Base-by-base conservation (phyloP, 2,113 vertebrate genomes). In the Triplophysa rosa region DNA sequence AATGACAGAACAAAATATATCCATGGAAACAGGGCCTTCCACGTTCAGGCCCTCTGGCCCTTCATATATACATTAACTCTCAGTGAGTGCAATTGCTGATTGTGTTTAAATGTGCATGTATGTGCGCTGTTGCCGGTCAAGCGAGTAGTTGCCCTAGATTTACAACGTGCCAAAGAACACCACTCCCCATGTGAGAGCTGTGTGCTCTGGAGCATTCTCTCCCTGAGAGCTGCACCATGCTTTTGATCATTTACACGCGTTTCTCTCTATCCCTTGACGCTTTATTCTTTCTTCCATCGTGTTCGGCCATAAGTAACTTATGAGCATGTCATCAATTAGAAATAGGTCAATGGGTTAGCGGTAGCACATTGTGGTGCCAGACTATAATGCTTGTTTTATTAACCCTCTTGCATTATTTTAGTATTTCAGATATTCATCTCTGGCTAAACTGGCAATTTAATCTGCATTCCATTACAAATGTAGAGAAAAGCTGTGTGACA, bases 71-170 rank as follows among this genome's bases (percentile, higher is more conserved):
- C 78, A 71, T 61, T 70, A 52, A 21, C 72, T 21, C 8, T 47
- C 12, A 21, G 21, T n/a, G 26, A 10, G n/a, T 49, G 42, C 33
- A 67, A 21, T 24, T 52, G 16, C 45, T 67, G 40, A 54, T 42
- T 12, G 54, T 24, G 66, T 49, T 63, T 24, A n/a, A 49, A 61
- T 65, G 66, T 79, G 66, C 23, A 61, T 19, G 65, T 71, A 49
- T 71, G 26, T 52, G 67, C 21, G n/a, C n/a, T 2, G 24, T 59
- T 40, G 58, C 59, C 59, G 78, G 82, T 62, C 73, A 67, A 52
- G 61, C 23, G 42, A 62, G 77, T 73, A 66, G 65, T 16, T 83
- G 81, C 72, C 79, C 82, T 78, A 84, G 79, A 81, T 84, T 83
- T 80, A 67, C 61, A 84, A 52, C 33, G 9, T 84, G 82, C 78